Base-by-base conservation (phyloP, 2,888 invertebrate species). In the Branchipolynoe longqiensis region DNA sequence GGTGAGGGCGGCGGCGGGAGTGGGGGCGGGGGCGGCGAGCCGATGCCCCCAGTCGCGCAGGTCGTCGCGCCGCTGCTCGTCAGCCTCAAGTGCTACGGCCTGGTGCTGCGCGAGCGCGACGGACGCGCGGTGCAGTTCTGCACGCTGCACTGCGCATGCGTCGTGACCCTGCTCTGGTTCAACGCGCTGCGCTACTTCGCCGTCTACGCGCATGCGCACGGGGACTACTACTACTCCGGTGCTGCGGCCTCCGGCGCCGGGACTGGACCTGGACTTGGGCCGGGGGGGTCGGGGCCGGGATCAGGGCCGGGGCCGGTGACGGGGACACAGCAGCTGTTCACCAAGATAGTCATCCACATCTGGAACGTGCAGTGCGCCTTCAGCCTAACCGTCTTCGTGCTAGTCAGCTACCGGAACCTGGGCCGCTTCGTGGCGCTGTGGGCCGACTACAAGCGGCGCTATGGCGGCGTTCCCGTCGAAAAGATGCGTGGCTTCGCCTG, bases 361-460 rank as follows among this genome's bases (percentile, higher is more conserved):
- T 84, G 84, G 84, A 59, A 84, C 41, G 18, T 84, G 33, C 84
- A 84, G 41, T 62, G 59, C 25, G 84, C 84, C 54, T 31, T 84
- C 31, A 84, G 59, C 28, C 41, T 84, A 48, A 84, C 69, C 3
- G 36, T 62, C 25, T 84, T 84, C 36, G 48, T 84, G 0, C 4
- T 48, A 0, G 62, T 62, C 31, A 62, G 59, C 41, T 84, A 84
- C 84, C 41, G 33, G 22, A 69, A 62, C 48, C 25, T 54, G 4
- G 48, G 41, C 0, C 33, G 36, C 48, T 84, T 84, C 48, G 22
- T 64, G 1, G 69, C 25, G 6, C 59, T 59, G 6, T 84, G 84
- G 84, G 40, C 69, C 22, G 33, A 22, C 48, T 84, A 84, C 25
- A 84, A 84, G 69, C 22, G 41, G 33, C 59, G 62, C 28, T 84